A percentile compares a stretch with the other conserved stretches of the same genome.
phyloP scores from a whole-genome alignment of 2,888 invertebrate genomes.

The Perdita meconis region DNA sequence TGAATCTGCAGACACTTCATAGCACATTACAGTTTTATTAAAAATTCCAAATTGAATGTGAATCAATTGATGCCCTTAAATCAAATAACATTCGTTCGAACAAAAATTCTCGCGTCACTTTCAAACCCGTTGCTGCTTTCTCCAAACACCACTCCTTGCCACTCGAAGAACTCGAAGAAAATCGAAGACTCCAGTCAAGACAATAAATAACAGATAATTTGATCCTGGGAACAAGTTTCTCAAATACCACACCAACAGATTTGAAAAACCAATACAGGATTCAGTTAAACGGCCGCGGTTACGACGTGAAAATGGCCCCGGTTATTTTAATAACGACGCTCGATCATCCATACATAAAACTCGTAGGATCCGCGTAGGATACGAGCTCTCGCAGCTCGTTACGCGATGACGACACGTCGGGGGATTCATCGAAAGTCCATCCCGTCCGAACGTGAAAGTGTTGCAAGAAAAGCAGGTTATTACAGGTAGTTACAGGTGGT shows the following conservation, averaged over 20 bases:
- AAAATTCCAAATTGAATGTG: too few species aligned
- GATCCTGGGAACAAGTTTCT: too few species aligned
- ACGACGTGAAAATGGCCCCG: conserved; percentile 16
- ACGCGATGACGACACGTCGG: conserved; percentile 54
- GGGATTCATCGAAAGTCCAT: conserved; percentile 63
- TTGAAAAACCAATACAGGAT: too few species aligned
- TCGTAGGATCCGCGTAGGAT: conserved; percentile 1
- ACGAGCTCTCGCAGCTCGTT: conserved; percentile 37
- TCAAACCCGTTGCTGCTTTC: neutral
- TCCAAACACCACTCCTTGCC: neutral
- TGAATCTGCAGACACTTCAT: too few species aligned
- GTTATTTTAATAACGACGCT: conserved; percentile 46
- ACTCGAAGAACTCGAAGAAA: neutral
- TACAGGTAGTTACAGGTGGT: conserved; percentile 69
- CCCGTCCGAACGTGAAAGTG: conserved; percentile 64
- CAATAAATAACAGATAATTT: too few species aligned
- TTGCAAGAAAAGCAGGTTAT: conserved; percentile 70
- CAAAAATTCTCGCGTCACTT: neutral
- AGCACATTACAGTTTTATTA: too few species aligned
- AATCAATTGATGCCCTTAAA: too few species aligned
- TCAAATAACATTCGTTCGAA: neutral
- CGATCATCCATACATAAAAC: conserved; percentile 22
- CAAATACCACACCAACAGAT: too few species aligned
- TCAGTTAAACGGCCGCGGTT: neutral
- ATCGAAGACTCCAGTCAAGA: neutral